These are phyloP conservation scores for Morinoia aosen DNA, from an alignment of 2,888 invertebrate species.

Conservation along the genomic window DNA sequence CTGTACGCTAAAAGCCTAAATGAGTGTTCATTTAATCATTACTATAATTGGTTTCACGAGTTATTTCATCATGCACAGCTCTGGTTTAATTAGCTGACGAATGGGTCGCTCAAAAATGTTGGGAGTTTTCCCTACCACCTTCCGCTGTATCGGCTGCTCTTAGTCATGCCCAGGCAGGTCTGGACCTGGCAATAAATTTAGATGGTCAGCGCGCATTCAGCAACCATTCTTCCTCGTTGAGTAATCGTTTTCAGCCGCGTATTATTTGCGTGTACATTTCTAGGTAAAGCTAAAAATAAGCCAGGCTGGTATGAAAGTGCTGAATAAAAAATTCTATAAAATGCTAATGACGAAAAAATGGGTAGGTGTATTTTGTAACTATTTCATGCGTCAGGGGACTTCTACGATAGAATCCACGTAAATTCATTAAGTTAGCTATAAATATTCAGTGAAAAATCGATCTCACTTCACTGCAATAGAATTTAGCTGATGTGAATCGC, in stretches of 20 bases:
- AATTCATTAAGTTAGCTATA: neutral
- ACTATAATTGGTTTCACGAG: neutral
- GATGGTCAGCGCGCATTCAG: neutral
- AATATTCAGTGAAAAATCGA: neutral
- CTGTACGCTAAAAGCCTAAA: too few species aligned
- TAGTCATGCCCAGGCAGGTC: neutral
- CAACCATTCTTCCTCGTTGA: neutral
- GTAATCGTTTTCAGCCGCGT: neutral
- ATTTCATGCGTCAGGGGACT: neutral
- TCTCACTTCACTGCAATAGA: neutral
- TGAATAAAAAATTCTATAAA: neutral
- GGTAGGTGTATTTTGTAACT: neutral
- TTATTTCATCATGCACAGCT: neutral
- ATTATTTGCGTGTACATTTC: neutral
- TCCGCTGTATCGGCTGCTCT: neutral
- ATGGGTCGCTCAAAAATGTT: neutral
- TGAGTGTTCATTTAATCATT: neutral
- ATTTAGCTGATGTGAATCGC: neutral
- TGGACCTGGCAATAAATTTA: neutral
- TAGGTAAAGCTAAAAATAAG: neutral
- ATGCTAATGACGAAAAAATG: neutral
- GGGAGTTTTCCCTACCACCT: slow-evolving; percentile 19
- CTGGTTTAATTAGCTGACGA: neutral
- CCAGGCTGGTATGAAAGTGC: neutral
- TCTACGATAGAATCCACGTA: neutral